These are phyloP conservation scores for Meloidogyne floridensis DNA, from an alignment of 1,140 invertebrate genomes.

Conservation along the genomic window DNA sequence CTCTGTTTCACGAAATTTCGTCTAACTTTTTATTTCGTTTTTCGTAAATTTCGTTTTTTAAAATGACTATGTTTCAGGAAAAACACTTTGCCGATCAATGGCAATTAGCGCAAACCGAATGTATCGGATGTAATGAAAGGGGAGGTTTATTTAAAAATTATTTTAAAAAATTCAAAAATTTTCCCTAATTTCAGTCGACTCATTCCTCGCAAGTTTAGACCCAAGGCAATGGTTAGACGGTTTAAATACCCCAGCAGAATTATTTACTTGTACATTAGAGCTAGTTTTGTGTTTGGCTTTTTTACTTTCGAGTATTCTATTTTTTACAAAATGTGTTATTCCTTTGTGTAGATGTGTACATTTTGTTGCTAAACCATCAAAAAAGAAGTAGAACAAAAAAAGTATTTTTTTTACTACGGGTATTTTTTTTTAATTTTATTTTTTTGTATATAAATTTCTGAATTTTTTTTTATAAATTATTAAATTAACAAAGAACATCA, in stretches of 20 bases:
- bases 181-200: not conserved
- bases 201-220: slow-evolving; percentile 35
- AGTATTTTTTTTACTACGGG: not conserved
- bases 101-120: slow-evolving; percentile 21
- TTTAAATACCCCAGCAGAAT: slow-evolving; percentile 49
- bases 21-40: no score
- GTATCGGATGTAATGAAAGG: slow-evolving; percentile 29
- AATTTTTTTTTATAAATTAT: no score
- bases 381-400: slow-evolving; percentile 31
- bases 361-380: slow-evolving; percentile 44
- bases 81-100: slow-evolving; percentile 21
- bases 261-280: slow-evolving; percentile 48
- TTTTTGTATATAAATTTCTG: no score
- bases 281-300: slow-evolving; percentile 41
- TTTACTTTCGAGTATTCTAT: slow-evolving; percentile 38
- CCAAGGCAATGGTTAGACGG: slow-evolving; percentile 52
- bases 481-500: no score
- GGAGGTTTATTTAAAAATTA: slow-evolving; percentile 3
- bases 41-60: no score
- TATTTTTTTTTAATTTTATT: no score
- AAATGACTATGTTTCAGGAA: slow-evolving; percentile 2
- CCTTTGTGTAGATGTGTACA: slow-evolving; percentile 43
- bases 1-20: no score
- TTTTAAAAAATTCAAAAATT: not conserved
- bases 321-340: slow-evolving; percentile 55